Conservation (phyloP, 2,797 vertebrate species). For the Falco rusticolus region DNA sequence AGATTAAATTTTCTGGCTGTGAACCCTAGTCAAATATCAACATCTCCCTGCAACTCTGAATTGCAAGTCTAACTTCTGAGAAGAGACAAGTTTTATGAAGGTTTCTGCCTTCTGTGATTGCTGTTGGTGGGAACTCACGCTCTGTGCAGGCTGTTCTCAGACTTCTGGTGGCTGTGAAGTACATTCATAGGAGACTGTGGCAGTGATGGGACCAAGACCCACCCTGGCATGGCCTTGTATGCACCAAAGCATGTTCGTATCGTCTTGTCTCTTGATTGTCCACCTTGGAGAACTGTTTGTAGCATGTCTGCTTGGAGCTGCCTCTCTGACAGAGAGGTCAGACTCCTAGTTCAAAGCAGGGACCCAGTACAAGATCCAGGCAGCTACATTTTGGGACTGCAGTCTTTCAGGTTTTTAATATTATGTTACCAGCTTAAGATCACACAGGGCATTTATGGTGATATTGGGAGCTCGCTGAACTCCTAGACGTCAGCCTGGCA, state of each 20-base stretch:
- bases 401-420: background rate
- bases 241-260: background rate
- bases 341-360: background rate
- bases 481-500: background rate
- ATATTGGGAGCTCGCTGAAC: background rate
- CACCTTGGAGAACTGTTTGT: background rate
- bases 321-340: background rate
- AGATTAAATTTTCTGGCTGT: background rate
- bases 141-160: background rate
- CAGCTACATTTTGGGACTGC: background rate
- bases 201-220: background rate
- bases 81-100: background rate
- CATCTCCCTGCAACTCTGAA: background rate
- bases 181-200: background rate
- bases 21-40: background rate
- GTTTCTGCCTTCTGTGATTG: background rate
- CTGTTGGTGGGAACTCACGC: background rate
- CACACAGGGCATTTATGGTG: background rate
- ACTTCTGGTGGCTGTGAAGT: background rate
- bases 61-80: background rate
- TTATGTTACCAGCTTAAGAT: background rate
- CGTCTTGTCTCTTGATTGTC: background rate
- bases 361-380: background rate
- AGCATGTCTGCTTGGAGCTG: background rate
- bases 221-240: too few species aligned